Conservation (phyloP, 1,140 invertebrate species). For the Ceratitis capitata region DNA sequence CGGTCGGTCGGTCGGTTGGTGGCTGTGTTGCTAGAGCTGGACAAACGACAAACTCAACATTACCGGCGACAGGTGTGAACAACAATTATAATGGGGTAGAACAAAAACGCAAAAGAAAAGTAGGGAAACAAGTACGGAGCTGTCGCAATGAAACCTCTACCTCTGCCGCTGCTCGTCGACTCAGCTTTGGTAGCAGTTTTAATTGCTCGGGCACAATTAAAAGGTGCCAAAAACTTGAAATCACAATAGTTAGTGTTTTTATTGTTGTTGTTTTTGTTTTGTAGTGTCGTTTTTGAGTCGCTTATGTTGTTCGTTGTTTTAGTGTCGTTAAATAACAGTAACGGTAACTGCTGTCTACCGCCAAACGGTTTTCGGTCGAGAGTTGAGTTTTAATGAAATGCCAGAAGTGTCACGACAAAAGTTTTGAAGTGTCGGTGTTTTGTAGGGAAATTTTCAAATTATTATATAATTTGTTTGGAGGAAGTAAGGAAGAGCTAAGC, state of each 20-base stretch:
- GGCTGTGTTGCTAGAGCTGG: no score
- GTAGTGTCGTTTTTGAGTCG: background rate
- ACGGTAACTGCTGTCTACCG: background rate
- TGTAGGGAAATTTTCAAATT: background rate
- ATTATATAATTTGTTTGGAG: background rate
- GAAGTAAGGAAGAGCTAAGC: no score
- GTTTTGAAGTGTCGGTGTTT: constrained; percentile 5
- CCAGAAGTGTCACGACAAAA: constrained; percentile 20
- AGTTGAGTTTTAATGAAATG: background rate
- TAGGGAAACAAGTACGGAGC: background rate
- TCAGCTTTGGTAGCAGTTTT: constrained; percentile 5
- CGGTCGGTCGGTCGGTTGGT: no score
- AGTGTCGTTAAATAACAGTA: background rate
- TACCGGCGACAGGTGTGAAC: background rate
- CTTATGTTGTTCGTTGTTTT: background rate
- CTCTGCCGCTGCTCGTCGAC: background rate
- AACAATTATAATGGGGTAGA: background rate
- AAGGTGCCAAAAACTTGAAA: constrained; percentile 31
- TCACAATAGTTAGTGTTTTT: background rate
- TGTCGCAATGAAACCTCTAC: background rate
- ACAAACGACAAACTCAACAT: background rate
- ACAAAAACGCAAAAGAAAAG: no score
- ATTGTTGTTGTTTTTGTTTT: background rate
- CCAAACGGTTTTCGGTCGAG: background rate
- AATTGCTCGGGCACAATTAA: constrained; percentile 28